Evolutionary conservation across 2,797 vertebrate genomes (phyloP), one percentile per base, ranked within the genome.

Genomic region (Echiichthys vipera): DNA sequence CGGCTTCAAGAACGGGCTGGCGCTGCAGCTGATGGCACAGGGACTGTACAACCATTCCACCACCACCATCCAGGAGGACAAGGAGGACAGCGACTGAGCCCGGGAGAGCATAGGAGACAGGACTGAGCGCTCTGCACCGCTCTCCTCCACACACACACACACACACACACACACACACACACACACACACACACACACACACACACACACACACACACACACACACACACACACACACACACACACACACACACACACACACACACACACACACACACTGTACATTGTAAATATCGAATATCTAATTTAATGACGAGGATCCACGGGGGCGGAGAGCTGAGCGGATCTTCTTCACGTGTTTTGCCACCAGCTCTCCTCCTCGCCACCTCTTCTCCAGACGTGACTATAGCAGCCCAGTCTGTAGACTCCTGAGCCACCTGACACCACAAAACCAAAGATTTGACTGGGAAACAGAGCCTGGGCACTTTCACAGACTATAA

Each of bases 31-130:
- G 81, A 98, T 98, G 97, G 97, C 96, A 65, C 97, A 98, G 90
- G 97, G 97, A 94, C 95, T 98, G 69, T 98, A 98, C 92, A 97
- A 98, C 93, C 97, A 98, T 84, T 98, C 97, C 84, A 97, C 97
- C 78, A 98, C 96, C 88, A 98, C 96, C 47, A 90, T 97, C 47
- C 96, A 97, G 92, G 96, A 97, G 90, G 89, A 92, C 40, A 96
- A 96, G 93, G 96, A 96, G 89, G 96, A 96, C 78, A 97, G 96
- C 83, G 96, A 98, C 87, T 90, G 80, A 83, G 11, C n/a, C n/a
- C n/a, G n/a, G n/a, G n/a, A n/a, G 34, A 36, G 34, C 34, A n/a
- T n/a, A n/a, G n/a, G n/a, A n/a, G n/a, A n/a, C n/a, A n/a, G n/a
- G n/a, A n/a, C n/a, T n/a, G n/a, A n/a, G n/a, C 34, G 34, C 32